A percentile compares a stretch with the other conserved stretches of the same genome.
These are phyloP conservation scores for Perognathus longimembris DNA, from an alignment of 2,113 vertebrate species.

Conservation along the genomic window DNA sequence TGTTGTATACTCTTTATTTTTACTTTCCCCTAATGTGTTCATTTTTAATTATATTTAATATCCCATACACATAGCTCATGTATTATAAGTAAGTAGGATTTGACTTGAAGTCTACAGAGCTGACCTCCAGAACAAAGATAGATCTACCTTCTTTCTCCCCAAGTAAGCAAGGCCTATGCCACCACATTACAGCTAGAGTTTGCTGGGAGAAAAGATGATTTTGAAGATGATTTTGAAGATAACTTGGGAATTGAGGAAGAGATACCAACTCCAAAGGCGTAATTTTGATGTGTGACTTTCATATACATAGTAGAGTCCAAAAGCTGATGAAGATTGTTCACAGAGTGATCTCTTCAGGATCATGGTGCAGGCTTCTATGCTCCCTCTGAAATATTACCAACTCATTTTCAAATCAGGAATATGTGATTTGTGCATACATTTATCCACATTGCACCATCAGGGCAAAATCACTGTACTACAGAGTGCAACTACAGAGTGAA, in stretches of 20 bases:
- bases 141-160: not conserved
- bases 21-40: not conserved
- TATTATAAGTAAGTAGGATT: conserved; percentile 35
- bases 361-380: not conserved
- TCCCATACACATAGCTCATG: not conserved
- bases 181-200: not conserved
- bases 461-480: not conserved
- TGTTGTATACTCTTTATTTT: conserved; percentile 14
- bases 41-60: conserved; percentile 25
- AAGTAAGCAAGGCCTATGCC: not conserved
- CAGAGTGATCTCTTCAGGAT: not conserved
- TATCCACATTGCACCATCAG: not conserved
- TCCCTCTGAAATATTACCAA: not conserved
- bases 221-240: conserved; percentile 39
- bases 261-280: not conserved
- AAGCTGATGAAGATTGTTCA: conserved; percentile 7
- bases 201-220: not conserved
- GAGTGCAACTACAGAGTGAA: not conserved
- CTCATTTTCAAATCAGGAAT: not conserved
- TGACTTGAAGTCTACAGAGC: conserved; percentile 36
- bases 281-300: conserved; percentile 7
- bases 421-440: not conserved
- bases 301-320: not conserved
- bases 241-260: conserved; percentile 45
- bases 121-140: conserved; percentile 46